Percentiles rank a stretch among this genome's conserved stretches.
phyloP scores from a whole-genome alignment of 2,113 vertebrate genomes.

The Aptenodytes forsteri region DNA sequence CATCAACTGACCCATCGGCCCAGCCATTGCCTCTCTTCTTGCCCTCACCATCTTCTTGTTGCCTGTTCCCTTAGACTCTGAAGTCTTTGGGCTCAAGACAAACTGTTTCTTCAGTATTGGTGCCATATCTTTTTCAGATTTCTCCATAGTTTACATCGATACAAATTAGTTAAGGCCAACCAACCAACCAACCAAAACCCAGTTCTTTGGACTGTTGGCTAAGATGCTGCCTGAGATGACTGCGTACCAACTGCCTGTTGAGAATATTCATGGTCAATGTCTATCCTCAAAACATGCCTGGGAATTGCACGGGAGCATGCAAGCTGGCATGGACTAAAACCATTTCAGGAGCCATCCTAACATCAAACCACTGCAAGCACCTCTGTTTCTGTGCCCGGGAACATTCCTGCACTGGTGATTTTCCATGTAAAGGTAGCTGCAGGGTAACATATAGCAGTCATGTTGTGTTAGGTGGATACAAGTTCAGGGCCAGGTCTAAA shows the following conservation, averaged over 20 bases:
- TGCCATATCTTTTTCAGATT: not conserved
- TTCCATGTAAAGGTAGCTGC: not conserved
- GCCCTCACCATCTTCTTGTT: not conserved
- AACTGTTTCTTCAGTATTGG: not conserved
- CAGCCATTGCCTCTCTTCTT: not conserved
- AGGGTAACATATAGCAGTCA: not conserved
- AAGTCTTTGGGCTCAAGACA: not conserved
- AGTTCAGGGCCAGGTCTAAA: not conserved
- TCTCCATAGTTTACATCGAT: not conserved
- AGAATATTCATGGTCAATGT: not conserved
- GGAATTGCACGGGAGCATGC: rapidly evolving
- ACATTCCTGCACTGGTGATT: not conserved
- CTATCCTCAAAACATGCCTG: not conserved
- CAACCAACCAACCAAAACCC: not conserved
- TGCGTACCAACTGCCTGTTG: not conserved
- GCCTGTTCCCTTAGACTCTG: not conserved
- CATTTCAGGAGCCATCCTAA: not conserved
- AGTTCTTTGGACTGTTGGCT: not conserved
- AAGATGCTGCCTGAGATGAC: not conserved
- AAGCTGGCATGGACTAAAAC: not conserved
- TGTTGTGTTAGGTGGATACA: not conserved
- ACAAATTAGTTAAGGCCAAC: not conserved
- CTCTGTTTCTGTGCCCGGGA: not conserved
- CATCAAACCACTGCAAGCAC: not conserved
- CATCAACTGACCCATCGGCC: not conserved